Percentiles rank a stretch among this genome's conserved stretches.
phyloP scores from a whole-genome alignment of 2,888 invertebrate genomes.

The Eupithecia subfuscata region DNA sequence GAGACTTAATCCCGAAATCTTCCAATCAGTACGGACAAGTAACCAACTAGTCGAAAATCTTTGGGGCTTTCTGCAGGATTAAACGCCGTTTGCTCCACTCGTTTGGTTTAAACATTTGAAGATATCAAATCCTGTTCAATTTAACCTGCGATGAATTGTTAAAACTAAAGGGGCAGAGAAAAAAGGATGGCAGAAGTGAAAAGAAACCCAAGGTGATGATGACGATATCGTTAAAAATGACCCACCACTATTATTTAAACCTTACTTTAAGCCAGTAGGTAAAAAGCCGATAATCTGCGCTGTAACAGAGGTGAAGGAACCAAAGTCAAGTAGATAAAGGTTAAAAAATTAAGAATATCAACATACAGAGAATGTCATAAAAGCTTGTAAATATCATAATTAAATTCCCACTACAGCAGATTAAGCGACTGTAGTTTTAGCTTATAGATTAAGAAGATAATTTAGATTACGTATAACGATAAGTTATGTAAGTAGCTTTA shows the following conservation, averaged over 20 bases:
- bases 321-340: not conserved
- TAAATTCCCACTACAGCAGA: not conserved
- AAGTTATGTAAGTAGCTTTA: not conserved
- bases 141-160: too few relatives aligned
- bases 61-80: too few relatives aligned
- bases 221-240: not conserved
- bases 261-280: not conserved
- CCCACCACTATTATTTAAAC: not conserved
- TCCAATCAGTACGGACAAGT: too few relatives aligned
- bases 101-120: too few relatives aligned
- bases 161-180: too few relatives aligned
- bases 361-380: not conserved
- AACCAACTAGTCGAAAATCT: too few relatives aligned
- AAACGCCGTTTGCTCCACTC: too few relatives aligned
- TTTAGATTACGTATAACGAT: not conserved
- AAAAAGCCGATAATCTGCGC: not conserved
- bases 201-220: not conserved
- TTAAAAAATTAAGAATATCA: not conserved
- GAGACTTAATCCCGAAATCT: not conserved
- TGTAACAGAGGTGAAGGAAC: not conserved
- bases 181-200: not conserved
- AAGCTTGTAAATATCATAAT: not conserved
- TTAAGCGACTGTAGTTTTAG: not conserved
- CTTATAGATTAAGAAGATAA: not conserved
- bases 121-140: too few relatives aligned